Base-by-base conservation (phyloP, 2,888 invertebrate genomes). In the Calliphora vomitoria region DNA sequence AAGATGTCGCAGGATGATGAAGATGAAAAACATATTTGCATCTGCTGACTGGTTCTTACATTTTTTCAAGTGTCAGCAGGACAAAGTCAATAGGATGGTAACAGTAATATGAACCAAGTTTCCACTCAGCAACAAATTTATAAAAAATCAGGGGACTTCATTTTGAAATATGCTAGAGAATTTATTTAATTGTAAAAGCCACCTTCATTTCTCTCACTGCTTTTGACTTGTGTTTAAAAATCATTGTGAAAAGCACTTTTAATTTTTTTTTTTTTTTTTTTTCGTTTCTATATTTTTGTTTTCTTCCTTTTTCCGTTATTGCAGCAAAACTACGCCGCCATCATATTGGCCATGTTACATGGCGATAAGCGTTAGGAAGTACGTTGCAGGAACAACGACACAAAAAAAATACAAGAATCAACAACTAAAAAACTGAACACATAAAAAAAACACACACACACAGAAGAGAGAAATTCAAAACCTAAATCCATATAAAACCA, bases 401-500 rank as follows among this genome's bases (percentile, higher is more conserved):
- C 62, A 53, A 79, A 69, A 74, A 31, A 71, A 44, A 60, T 44
- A 18, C 35, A 68, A 41, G 20, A 18, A 66, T 8, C 20, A 74
- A 47, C 41, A 76, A 55, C 55, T 41, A 76, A 83, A 83, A 82
- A 82, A 75, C n/a, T 35, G 15, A n/a, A 44, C 72, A 60, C 35
- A 25, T 60, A 50, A 13, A 5, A 50, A 66, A 35, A 47, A 13
- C 62, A 78, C 4, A 58, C 58, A 66, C 18, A 55, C 47, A 41
- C 1, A 25, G 2, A 25, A 25, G 25, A 68, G 38, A 53, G 38
- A 31, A 85, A 75, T 85, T 87, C 64, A 82, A 79, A 85, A 82
- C 78, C 85, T 71, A 87, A 87, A 87, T 87, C 85, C 87, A 82
- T 85, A 87, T 82, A 82, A 87, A 87, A 87, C 85, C 82, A 87